Evolutionary conservation across 2,113 vertebrate species (phyloP).

Genomic region (Silurus meridionalis): DNA sequence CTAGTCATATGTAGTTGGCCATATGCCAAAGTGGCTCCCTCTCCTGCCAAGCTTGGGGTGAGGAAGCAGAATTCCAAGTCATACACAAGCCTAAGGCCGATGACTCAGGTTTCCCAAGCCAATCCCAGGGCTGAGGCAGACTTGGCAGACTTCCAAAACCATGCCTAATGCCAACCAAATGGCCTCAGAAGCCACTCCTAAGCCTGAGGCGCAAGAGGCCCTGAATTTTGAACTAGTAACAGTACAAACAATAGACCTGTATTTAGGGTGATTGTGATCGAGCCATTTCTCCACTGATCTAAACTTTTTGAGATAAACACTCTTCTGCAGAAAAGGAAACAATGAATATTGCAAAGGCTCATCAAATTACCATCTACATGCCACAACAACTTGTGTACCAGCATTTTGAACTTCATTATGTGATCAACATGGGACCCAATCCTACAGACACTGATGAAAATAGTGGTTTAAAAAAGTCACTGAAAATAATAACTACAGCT

Average conservation of each 20-base stretch:
- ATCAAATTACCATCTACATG: neutral
- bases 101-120: too few species aligned
- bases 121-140: too few species aligned
- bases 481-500: too few species aligned
- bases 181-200: too few species aligned
- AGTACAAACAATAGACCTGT: neutral
- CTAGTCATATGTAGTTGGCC: too few species aligned
- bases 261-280: neutral
- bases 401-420: neutral
- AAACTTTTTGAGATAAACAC: neutral
- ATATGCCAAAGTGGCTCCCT: too few species aligned
- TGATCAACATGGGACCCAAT: neutral
- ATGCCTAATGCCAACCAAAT: too few species aligned
- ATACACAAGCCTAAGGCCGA: too few species aligned
- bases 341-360: neutral
- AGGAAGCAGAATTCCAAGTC: too few species aligned
- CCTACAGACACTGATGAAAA: neutral
- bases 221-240: neutral
- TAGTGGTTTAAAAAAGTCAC: neutral
- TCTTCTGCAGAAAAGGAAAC: neutral
- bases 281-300: neutral
- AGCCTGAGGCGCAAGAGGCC: too few species aligned
- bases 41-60: too few species aligned
- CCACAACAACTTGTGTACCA: neutral
- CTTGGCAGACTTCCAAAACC: too few species aligned